Conservation (phyloP, 2,888 invertebrate genomes). For the Conistra vaccinii region DNA sequence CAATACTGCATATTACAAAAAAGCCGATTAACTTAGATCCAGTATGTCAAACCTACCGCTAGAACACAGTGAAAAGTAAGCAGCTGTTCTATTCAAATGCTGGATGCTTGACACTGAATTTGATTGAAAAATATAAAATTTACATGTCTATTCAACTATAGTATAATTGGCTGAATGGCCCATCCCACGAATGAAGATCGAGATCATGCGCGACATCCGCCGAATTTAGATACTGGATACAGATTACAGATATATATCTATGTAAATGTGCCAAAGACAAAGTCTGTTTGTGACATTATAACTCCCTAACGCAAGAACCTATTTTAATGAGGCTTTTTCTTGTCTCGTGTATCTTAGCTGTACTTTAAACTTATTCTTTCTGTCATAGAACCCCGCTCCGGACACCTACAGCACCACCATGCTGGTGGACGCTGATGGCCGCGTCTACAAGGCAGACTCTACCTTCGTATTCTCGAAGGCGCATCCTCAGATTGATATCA, state of each 20-base stretch:
- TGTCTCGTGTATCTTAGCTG: neutral
- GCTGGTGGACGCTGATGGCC: neutral
- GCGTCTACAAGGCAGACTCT: neutral
- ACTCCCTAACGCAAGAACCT: neutral
- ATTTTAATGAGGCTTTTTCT: neutral
- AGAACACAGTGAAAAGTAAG: neutral
- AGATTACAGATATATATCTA: neutral
- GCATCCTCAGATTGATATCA: slow-evolving; percentile 1
- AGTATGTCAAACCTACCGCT: neutral
- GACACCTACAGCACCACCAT: slow-evolving; percentile 13
- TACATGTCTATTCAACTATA: neutral
- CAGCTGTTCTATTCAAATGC: neutral
- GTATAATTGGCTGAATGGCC: neutral
- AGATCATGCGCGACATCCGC: no score
- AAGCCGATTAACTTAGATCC: neutral
- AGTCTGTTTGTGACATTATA: neutral
- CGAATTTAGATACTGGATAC: neutral
- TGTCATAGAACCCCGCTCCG: slow-evolving; percentile 6
- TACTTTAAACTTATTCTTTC: neutral
- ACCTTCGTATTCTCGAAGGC: slow-evolving; percentile 13
- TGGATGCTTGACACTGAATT: neutral
- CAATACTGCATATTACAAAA: neutral
- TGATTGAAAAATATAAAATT: no score
- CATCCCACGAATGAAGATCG: no score
- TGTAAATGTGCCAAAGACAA: neutral